Evolutionary conservation across 1,140 invertebrate species (phyloP).

Genomic region (Drosophila bocki): DNA sequence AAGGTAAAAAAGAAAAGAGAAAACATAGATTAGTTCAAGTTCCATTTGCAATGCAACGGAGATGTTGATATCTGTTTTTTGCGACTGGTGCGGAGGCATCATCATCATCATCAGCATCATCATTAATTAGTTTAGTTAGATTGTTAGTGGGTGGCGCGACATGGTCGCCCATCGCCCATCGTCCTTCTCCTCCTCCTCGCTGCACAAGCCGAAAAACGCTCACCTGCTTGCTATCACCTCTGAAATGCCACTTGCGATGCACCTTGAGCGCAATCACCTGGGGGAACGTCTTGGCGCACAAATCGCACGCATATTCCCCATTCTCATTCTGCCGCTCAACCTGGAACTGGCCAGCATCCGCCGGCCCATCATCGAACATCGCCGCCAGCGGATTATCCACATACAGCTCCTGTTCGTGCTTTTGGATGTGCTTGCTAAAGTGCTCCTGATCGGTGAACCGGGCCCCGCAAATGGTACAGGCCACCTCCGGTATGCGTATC

Average conservation of each 20-base stretch:
- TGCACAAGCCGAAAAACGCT: constrained; percentile 85
- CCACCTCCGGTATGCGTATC: constrained; percentile 79
- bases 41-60: constrained; percentile 11
- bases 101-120: constrained; percentile 50
- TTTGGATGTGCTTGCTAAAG: constrained; percentile 81
- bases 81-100: constrained; percentile 84
- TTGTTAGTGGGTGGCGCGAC: constrained; percentile 30
- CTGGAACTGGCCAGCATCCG: constrained; percentile 80
- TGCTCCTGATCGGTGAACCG: constrained; percentile 82
- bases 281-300: constrained; percentile 84
- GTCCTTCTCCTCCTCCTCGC: constrained; percentile 64
- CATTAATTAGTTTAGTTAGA: constrained; percentile 21
- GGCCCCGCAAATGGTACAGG: constrained; percentile 79
- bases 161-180: constrained; percentile 17
- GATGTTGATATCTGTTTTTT: constrained; percentile 75
- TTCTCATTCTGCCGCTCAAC: constrained; percentile 82
- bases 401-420: constrained; percentile 82
- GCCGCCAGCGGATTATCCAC: constrained; percentile 81
- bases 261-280: constrained; percentile 85
- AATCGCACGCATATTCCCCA: constrained; percentile 83
- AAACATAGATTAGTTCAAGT: constrained; percentile 38
- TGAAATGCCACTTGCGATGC: constrained; percentile 85
- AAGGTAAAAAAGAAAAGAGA: constrained; percentile 3
- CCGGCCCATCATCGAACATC: constrained; percentile 83
- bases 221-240: constrained; percentile 85